Percentiles rank a stretch among this genome's conserved stretches.
phyloP scores from a whole-genome alignment of 1,140 invertebrate species.

The Drosophila sechellia region DNA sequence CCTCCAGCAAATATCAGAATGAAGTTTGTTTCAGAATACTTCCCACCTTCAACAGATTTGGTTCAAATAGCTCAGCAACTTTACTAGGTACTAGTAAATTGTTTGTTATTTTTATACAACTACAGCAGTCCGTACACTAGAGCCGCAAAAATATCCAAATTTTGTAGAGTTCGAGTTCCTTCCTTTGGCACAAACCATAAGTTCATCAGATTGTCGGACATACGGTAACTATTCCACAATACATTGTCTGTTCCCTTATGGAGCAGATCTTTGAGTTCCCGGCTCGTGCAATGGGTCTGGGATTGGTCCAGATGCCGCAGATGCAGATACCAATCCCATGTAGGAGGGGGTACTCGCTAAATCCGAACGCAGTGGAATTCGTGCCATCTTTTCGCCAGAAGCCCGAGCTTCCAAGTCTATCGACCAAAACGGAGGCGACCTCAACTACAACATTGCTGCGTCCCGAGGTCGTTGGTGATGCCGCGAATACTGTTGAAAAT shows the following conservation, averaged over 20 bases:
- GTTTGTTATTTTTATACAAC: constrained; percentile 58
- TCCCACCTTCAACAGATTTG: constrained; percentile 11
- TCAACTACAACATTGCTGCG: constrained; percentile 46
- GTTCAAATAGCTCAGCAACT: constrained; percentile 27
- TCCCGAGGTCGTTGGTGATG: constrained; percentile 12
- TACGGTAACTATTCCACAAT: background rate
- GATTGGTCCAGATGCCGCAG: constrained; percentile 8
- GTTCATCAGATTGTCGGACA: constrained; percentile 6
- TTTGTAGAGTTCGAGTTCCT: constrained; percentile 20
- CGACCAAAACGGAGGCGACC: constrained; percentile 20
- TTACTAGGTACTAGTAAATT: constrained; percentile 49
- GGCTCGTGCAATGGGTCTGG: constrained; percentile 6
- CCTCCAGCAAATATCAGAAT: background rate
- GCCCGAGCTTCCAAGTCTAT: background rate
- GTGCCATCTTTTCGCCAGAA: constrained; percentile 42
- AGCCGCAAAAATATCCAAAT: constrained; percentile 43
- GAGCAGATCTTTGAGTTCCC: constrained; percentile 25
- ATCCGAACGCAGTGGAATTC: constrained; percentile 63
- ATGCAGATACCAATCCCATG: background rate
- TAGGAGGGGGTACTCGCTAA: constrained; percentile 35
- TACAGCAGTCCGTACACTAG: constrained; percentile 1
- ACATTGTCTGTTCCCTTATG: background rate
- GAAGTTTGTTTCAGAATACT: background rate
- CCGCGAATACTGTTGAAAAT: background rate
- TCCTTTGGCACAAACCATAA: constrained; percentile 6